Evolutionary conservation across 2,888 invertebrate species (phyloP).

Genomic region (Hypselothyrea guttata): DNA sequence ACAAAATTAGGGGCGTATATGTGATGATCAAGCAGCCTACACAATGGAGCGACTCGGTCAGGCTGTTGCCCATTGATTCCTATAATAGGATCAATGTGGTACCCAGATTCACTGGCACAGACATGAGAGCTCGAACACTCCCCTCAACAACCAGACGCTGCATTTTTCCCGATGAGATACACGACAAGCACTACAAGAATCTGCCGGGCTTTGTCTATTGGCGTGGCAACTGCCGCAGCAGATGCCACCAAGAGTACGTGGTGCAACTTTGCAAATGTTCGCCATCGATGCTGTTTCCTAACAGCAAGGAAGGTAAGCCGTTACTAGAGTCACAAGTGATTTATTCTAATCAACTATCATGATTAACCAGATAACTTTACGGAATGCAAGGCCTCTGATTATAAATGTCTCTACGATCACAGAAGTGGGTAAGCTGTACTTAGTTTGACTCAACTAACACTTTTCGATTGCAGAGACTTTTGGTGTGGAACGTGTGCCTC

Average conservation of each 20-base stretch:
- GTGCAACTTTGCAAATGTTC: slow-evolving; percentile 76
- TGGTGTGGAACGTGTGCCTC: slow-evolving; percentile 56
- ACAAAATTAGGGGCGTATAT: slow-evolving; percentile 57
- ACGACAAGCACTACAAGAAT: slow-evolving; percentile 65
- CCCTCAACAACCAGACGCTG: slow-evolving; percentile 65
- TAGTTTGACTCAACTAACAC: not conserved
- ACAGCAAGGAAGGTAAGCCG: slow-evolving; percentile 49
- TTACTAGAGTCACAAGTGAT: no score
- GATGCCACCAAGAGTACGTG: slow-evolving; percentile 79
- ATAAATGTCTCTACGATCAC: slow-evolving; percentile 73
- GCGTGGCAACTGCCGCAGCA: slow-evolving; percentile 76
- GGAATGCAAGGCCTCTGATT: slow-evolving; percentile 72
- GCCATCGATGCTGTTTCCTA: slow-evolving; percentile 75
- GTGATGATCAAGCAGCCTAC: slow-evolving; percentile 76
- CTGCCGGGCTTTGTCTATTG: slow-evolving; percentile 77
- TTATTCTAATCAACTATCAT: not conserved
- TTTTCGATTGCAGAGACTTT: slow-evolving; percentile 46
- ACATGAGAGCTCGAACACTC: slow-evolving; percentile 55
- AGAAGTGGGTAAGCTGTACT: slow-evolving; percentile 58
- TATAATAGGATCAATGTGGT: slow-evolving; percentile 61
- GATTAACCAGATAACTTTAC: slow-evolving; percentile 66
- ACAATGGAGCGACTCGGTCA: slow-evolving; percentile 67
- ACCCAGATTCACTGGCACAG: slow-evolving; percentile 68
- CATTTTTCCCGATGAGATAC: slow-evolving; percentile 72
- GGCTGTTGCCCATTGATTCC: slow-evolving; percentile 56